Conservation (phyloP, 2,888 invertebrate genomes). For the Malthinus seriepunctatus region DNA sequence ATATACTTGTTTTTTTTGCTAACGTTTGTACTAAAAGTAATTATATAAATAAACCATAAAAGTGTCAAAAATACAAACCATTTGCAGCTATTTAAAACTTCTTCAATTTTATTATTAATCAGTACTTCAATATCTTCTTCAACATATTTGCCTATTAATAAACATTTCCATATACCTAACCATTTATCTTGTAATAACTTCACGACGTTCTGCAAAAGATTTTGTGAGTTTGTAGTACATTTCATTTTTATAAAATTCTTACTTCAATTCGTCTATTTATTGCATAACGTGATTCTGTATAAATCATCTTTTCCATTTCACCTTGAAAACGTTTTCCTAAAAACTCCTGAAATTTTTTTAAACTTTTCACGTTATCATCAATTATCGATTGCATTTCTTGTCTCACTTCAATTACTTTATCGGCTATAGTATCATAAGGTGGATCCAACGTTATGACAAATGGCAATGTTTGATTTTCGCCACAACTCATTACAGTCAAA, state of each 20-base stretch:
- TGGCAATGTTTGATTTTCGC: slow-evolving; percentile 40
- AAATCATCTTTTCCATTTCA: slow-evolving; percentile 35
- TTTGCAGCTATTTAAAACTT: slow-evolving; percentile 27
- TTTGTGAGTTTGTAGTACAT: not conserved
- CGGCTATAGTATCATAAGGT: slow-evolving; percentile 35
- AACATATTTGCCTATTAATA: slow-evolving; percentile 63
- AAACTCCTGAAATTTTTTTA: slow-evolving; percentile 16
- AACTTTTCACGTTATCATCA: slow-evolving; percentile 34
- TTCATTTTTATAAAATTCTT: not conserved
- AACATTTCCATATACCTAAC: slow-evolving; percentile 66
- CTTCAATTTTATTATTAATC: slow-evolving; percentile 58
- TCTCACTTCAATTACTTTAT: slow-evolving; percentile 33
- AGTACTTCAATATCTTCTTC: slow-evolving; percentile 55
- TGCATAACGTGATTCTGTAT: slow-evolving; percentile 24
- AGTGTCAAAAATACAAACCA: slow-evolving; percentile 8
- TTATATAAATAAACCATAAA: not conserved
- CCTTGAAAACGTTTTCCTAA: slow-evolving; percentile 28
- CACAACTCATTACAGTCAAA: slow-evolving; percentile 49
- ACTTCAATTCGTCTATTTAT: slow-evolving; percentile 31
- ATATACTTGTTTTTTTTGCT: slow-evolving; percentile 49
- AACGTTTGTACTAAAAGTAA: slow-evolving; percentile 30
- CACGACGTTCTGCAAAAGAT: slow-evolving; percentile 59
- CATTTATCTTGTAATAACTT: slow-evolving; percentile 64
- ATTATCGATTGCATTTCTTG: slow-evolving; percentile 43
- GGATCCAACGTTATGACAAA: slow-evolving; percentile 42